Conservation (phyloP, 2,797 vertebrate species). For the Alexandromys oeconomus region DNA sequence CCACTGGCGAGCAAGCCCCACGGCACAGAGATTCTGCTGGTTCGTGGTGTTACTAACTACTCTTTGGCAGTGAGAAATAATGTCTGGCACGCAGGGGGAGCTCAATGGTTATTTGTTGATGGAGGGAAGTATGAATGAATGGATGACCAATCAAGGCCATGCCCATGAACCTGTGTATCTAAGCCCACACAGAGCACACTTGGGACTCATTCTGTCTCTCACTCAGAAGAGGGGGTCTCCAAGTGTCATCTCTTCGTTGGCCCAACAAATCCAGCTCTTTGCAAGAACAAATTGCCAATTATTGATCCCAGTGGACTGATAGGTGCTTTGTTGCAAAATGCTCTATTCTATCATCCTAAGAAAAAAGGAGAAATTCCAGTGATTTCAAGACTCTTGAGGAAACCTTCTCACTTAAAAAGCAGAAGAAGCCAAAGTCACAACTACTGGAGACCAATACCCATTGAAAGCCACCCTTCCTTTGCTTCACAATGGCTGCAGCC, state of each 20-base stretch:
- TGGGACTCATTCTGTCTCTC: background rate
- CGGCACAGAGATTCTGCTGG: background rate
- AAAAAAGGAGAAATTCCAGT: background rate
- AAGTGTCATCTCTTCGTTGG: background rate
- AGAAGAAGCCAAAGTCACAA: background rate
- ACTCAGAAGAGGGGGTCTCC: background rate
- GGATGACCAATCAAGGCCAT: background rate
- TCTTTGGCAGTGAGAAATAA: background rate
- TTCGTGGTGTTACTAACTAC: background rate
- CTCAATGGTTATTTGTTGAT: background rate
- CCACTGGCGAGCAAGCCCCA: background rate
- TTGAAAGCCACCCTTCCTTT: background rate
- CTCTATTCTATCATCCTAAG: background rate
- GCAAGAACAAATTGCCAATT: background rate
- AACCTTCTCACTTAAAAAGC: background rate
- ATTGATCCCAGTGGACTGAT: background rate
- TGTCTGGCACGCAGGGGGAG: too few relatives aligned
- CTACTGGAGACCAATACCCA: background rate
- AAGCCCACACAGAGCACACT: background rate
- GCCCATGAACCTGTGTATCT: background rate
- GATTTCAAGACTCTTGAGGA: constrained; percentile 8
- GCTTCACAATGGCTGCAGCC: rapidly evolving
- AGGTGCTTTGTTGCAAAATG: background rate
- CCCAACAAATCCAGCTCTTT: background rate
- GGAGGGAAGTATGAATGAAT: background rate